These are phyloP conservation scores for Heteromurus nitidus DNA, from an alignment of 2,888 invertebrate genomes.

Conservation along the genomic window DNA sequence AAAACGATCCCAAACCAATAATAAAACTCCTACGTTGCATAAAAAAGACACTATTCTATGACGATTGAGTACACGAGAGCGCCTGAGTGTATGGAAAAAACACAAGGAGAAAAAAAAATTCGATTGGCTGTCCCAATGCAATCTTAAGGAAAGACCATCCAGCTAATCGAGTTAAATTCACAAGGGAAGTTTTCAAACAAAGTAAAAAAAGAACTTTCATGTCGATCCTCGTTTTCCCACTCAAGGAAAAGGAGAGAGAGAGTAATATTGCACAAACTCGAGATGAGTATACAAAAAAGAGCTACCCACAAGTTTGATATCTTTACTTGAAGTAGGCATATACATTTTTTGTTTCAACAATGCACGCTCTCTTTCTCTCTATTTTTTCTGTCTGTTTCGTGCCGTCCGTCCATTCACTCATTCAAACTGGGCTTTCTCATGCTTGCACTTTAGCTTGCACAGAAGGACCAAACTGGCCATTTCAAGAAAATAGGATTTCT, in stretches of 20 bases:
- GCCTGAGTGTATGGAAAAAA: conserved; percentile 14
- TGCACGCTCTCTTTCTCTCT: too few species aligned
- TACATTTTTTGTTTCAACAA: too few species aligned
- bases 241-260: conserved; percentile 5
- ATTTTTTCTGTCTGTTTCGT: conserved; percentile 11
- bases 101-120: conserved; percentile 37
- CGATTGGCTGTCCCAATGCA: conserved; percentile 57
- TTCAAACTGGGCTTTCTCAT: conserved; percentile 19
- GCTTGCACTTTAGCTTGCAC: conserved; percentile 25
- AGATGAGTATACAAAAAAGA: too few species aligned
- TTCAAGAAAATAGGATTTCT: conserved; percentile 65
- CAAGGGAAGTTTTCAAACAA: conserved; percentile 55
- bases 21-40: conserved; percentile 61
- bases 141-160: conserved; percentile 57
- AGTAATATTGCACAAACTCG: conserved; percentile 32
- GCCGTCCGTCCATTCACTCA: conserved; percentile 30
- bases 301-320: too few species aligned
- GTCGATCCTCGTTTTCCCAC: too few species aligned
- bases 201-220: conserved; percentile 24
- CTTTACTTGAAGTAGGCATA: too few species aligned
- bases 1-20: conserved; percentile 55
- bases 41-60: conserved; percentile 43
- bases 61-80: conserved; percentile 26
- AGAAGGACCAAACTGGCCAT: conserved; percentile 55
- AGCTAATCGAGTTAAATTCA: conserved; percentile 62